These are phyloP conservation scores for Acanthochromis polyacanthus DNA, from an alignment of 2,113 vertebrate genomes.

Conservation along the genomic window DNA sequence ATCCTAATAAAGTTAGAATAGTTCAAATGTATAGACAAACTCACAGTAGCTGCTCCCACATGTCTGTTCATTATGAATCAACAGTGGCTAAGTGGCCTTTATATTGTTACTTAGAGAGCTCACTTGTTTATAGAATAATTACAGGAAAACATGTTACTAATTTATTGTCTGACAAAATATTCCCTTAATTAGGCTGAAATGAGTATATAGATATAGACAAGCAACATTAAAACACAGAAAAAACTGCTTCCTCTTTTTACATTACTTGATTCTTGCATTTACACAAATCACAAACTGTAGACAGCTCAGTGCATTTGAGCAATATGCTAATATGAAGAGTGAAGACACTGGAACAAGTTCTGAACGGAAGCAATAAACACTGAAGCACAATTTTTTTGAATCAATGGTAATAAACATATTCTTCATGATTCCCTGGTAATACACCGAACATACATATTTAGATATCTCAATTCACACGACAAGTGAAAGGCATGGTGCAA, in stretches of 20 bases:
- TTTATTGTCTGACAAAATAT: conserved; percentile 17
- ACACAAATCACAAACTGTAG: conserved; percentile 26
- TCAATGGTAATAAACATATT: background rate
- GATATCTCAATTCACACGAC: conserved; percentile 20
- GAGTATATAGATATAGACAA: conserved; percentile 1
- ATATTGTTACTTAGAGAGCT: background rate
- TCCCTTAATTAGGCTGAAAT: conserved; percentile 14
- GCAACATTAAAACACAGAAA: conserved; percentile 13
- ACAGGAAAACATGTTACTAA: conserved; percentile 12
- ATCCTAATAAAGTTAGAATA: conserved; percentile 19
- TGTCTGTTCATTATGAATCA: conserved; percentile 27
- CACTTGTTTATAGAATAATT: background rate
- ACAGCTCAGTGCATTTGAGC: conserved; percentile 40
- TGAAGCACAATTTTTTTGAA: conserved; percentile 28
- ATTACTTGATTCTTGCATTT: conserved; percentile 27
- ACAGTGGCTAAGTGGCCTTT: conserved; percentile 7
- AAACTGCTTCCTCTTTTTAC: background rate
- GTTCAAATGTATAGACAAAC: conserved; percentile 2
- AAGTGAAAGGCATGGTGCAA: conserved; percentile 13
- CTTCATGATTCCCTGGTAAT: conserved; percentile 7
- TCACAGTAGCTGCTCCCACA: background rate
- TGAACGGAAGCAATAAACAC: conserved; percentile 69
- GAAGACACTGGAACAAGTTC: conserved; percentile 30
- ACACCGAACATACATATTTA: conserved; percentile 18
- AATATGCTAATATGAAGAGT: conserved; percentile 40